phyloP scores from a whole-genome alignment of 2,797 vertebrate genomes.

The Oreonectes daqikongensis region DNA sequence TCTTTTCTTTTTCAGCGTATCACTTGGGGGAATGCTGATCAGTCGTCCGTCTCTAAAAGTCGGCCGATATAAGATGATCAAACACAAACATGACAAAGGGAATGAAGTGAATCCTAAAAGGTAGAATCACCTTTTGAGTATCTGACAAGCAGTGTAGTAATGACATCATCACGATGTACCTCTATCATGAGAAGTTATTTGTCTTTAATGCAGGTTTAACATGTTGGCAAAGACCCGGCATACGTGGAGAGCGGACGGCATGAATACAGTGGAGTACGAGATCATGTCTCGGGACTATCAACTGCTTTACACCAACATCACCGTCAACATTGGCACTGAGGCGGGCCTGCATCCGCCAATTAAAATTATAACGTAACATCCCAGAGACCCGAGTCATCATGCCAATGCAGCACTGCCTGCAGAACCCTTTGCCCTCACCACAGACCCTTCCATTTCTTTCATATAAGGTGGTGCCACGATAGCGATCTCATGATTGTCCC shows the following conservation, averaged over 20 bases:
- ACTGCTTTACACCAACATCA: constrained; percentile 84
- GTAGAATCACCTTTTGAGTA: constrained; percentile 57
- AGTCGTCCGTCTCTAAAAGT: constrained; percentile 76
- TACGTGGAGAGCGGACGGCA: constrained; percentile 78
- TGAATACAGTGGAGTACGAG: constrained; percentile 77
- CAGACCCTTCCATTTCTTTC: constrained; percentile 24
- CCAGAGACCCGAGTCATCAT: background rate
- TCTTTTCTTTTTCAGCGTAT: constrained; percentile 71
- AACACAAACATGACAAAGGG: constrained; percentile 82
- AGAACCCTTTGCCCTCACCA: background rate
- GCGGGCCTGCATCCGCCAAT: constrained; percentile 48
- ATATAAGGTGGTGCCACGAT: constrained; percentile 14
- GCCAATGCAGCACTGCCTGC: constrained; percentile 9
- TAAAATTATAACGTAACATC: background rate
- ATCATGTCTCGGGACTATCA: constrained; percentile 73
- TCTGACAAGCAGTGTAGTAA: background rate
- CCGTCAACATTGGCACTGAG: constrained; percentile 77
- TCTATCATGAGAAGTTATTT: background rate
- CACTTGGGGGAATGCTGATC: constrained; percentile 82
- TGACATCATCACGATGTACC: background rate
- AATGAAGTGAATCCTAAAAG: constrained; percentile 81
- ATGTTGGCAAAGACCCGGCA: constrained; percentile 78
- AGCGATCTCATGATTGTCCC: constrained; percentile 29
- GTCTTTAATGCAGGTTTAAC: constrained; percentile 73
- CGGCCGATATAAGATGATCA: constrained; percentile 85